Conservation (phyloP, 2,888 invertebrate species). For the Drosophila kambysellisi region DNA sequence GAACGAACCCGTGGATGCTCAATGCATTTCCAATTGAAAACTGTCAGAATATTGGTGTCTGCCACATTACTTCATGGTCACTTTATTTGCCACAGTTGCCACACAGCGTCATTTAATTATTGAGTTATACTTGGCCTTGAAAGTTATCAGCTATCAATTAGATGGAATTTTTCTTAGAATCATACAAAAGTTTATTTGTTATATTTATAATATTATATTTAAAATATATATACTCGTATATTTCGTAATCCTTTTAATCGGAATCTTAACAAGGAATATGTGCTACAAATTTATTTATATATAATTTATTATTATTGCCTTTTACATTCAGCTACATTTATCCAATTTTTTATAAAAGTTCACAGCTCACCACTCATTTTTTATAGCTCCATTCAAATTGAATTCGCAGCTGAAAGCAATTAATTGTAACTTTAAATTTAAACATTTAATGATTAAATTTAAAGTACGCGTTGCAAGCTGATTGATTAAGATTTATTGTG, state of each 20-base stretch:
- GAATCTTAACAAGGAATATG: not conserved
- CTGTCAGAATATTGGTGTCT: constrained; percentile 9
- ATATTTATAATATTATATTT: too few species aligned
- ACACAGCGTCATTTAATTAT: not conserved
- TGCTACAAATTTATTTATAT: not conserved
- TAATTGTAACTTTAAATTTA: not conserved
- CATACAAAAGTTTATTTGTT: too few species aligned
- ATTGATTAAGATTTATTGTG: constrained; percentile 62
- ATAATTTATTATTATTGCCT: not conserved
- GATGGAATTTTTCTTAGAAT: not conserved
- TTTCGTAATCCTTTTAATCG: not conserved
- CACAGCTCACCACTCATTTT: not conserved
- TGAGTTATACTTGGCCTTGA: not conserved
- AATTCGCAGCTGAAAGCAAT: not conserved
- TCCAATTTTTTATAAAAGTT: not conserved
- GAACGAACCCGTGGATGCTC: constrained; percentile 14
- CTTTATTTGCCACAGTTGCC: constrained; percentile 3
- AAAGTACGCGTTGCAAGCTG: constrained; percentile 29
- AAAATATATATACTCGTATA: too few species aligned
- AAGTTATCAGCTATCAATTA: not conserved
- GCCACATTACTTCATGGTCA: constrained; percentile 25
- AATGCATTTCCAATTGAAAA: constrained; percentile 29
- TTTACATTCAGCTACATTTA: too few species aligned
- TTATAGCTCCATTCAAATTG: not conserved
- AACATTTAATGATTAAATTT: constrained; percentile 7